A percentile compares a stretch with the other conserved stretches of the same genome.
Conservation (phyloP, 2,797 vertebrate genomes). For the Triplophysa yarkandensis region DNA sequence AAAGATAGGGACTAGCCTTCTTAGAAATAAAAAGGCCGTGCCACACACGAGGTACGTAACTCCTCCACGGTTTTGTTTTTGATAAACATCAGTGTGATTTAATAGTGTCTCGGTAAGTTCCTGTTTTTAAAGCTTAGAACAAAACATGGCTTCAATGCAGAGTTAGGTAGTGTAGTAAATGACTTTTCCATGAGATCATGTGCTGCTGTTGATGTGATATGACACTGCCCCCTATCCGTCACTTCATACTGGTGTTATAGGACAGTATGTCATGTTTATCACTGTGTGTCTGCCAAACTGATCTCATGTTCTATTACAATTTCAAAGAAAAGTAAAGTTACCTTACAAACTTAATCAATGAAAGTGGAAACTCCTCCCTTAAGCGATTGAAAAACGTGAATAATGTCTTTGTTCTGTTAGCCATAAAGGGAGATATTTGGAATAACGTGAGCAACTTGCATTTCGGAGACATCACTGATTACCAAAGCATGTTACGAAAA, state of each 20-base stretch:
- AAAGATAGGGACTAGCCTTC: constrained; percentile 8
- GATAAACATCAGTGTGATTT: constrained; percentile 39
- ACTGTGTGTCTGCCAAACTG: too few species aligned
- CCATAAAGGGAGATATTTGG: too few species aligned
- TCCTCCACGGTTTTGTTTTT: constrained; percentile 20
- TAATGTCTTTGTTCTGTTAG: too few species aligned
- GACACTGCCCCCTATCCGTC: constrained; percentile 51
- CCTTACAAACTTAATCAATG: too few species aligned
- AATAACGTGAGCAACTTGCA: too few species aligned
- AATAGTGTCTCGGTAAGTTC: constrained; percentile 30
- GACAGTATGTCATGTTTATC: too few species aligned
- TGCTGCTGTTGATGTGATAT: constrained; percentile 6
- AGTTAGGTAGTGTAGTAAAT: constrained; percentile 1
- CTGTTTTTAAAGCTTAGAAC: constrained; percentile 23
- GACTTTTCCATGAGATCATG: constrained; percentile 13
- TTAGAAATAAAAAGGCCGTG: constrained; percentile 9
- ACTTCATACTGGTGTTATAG: background rate
- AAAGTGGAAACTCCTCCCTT: too few species aligned
- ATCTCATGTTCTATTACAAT: background rate
- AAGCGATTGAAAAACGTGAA: too few species aligned
- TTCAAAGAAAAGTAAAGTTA: too few species aligned
- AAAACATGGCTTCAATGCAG: constrained; percentile 27
- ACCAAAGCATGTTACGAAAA: too few species aligned
- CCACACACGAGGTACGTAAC: constrained; percentile 26
- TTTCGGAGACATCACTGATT: too few species aligned